Conservation (phyloP, 2,113 vertebrate genomes). For the Dasyornis broadbenti region DNA sequence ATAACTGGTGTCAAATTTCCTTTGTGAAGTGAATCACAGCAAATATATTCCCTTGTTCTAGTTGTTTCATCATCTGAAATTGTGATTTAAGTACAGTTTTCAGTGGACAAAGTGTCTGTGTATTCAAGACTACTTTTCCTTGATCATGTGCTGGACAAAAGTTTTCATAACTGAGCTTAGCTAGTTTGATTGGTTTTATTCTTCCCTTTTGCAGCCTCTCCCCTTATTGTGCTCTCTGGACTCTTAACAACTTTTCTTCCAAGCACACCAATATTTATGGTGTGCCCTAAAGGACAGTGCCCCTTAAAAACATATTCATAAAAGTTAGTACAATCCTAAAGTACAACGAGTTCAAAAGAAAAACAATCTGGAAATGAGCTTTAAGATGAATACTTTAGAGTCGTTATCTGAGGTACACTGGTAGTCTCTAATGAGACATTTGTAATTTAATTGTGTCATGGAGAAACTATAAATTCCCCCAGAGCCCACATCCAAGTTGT, state of each 20-base stretch:
- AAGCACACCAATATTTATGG: conserved; percentile 30
- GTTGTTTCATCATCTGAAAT: not conserved
- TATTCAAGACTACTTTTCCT: not conserved
- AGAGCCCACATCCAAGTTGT: conserved; percentile 56
- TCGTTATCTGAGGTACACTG: conserved; percentile 64
- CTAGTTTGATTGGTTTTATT: not conserved
- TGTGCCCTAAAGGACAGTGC: conserved; percentile 13
- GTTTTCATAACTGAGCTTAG: not conserved
- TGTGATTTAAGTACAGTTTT: not conserved
- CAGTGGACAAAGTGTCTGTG: not conserved
- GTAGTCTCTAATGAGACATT: conserved; percentile 70
- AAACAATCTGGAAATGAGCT: conserved; percentile 40
- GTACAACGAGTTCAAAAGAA: conserved; percentile 21
- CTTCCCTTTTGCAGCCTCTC: not conserved
- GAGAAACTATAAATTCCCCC: conserved; percentile 60
- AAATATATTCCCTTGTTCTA: not conserved
- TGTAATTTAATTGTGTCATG: conserved; percentile 71
- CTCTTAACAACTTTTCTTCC: not conserved
- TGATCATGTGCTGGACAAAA: not conserved
- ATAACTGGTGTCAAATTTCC: not conserved
- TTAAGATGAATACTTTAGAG: conserved; percentile 46
- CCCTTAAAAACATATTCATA: conserved; percentile 48
- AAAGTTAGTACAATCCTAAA: conserved; percentile 19
- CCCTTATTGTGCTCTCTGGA: not conserved
- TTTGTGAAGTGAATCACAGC: not conserved